These are phyloP conservation scores for Xestia xanthographa DNA, from an alignment of 2,888 invertebrate genomes.

Conservation along the genomic window DNA sequence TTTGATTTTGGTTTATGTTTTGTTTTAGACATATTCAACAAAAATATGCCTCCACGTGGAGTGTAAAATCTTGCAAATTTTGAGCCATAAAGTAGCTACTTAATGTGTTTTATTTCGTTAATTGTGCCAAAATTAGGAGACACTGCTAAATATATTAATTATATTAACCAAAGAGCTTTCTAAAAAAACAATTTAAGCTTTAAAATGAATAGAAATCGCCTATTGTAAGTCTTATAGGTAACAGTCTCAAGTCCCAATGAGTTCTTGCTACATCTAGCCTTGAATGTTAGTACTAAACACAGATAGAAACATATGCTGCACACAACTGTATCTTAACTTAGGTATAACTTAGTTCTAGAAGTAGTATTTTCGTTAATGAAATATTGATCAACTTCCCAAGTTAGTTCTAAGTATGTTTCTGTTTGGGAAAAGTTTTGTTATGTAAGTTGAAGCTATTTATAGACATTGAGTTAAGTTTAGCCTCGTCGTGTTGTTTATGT, in stretches of 20 bases:
- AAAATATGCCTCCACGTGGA: not conserved
- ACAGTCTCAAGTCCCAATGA: constrained; percentile 36
- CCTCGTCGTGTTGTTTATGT: not conserved
- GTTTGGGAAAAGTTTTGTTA: constrained; percentile 20
- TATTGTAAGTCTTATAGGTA: constrained; percentile 39
- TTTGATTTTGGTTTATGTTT: not conserved
- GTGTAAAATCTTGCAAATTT: not conserved
- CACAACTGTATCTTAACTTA: constrained; percentile 17
- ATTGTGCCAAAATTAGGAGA: not conserved
- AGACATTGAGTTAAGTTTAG: constrained; percentile 8
- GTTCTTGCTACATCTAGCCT: constrained; percentile 52
- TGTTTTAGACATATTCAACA: not conserved
- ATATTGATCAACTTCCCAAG: constrained; percentile 27
- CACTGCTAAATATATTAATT: no score
- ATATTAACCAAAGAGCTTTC: not conserved
- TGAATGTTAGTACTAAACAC: constrained; percentile 41
- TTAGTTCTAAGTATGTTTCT: constrained; percentile 28
- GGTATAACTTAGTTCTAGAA: constrained; percentile 6
- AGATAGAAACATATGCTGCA: constrained; percentile 43
- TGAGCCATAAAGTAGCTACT: not conserved
- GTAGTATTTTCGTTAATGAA: constrained; percentile 13
- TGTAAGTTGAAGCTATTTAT: constrained; percentile 9
- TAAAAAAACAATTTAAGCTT: not conserved
- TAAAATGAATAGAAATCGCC: constrained; percentile 29
- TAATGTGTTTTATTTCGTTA: not conserved